Base-by-base conservation (phyloP, 2,888 invertebrate genomes). In the Diplolepis rosae region DNA sequence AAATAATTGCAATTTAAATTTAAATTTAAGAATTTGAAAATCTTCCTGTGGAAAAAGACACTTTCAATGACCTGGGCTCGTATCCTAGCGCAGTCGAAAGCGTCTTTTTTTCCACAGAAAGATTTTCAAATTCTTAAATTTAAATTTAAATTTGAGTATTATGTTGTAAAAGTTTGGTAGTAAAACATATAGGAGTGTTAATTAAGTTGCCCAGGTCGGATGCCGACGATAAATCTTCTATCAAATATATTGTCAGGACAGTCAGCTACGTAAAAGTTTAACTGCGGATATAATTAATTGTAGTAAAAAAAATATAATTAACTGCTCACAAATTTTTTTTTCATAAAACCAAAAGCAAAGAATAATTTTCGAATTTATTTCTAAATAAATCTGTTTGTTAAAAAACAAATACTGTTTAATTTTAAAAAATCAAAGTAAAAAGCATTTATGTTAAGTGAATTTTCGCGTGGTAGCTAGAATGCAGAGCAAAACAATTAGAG, bases 391-490 rank as follows among this genome's bases (percentile, higher is more conserved):
- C n/a, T n/a, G n/a, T n/a, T n/a, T n/a, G n/a, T n/a, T n/a, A n/a
- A 22, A 18, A 48, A 48, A 22, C 15, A 48, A 22, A 48, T 4
- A 11, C 4, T 22, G 11, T 11, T 48, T 11, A 1, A 48, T 18
- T 42, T 15, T 18, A 7, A 9, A 48, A 22, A 4, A 48, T n/a
- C n/a, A 22, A 48, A 48, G 11, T 48, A 48, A 11, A 4, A 22
- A 48, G 11, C 22, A 22, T 2, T n/a, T 13, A 22, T 15, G 7
- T 66, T 70, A 73, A 77, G 75, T 77, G 73, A 75, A 77, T 77
- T 77, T n/a, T 75, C 71, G 73, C 75, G 68, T 73, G 54, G 77
- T 77, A 73, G 75, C 72, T 73, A 70, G 65, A 68, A 70, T 68
- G 71, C 72, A 70, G 70, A 76, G 72, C 71, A 72, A 61, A 74